Evolutionary conservation across 2,797 vertebrate species (phyloP).

Genomic region (Sebastes ruberrimus): DNA sequence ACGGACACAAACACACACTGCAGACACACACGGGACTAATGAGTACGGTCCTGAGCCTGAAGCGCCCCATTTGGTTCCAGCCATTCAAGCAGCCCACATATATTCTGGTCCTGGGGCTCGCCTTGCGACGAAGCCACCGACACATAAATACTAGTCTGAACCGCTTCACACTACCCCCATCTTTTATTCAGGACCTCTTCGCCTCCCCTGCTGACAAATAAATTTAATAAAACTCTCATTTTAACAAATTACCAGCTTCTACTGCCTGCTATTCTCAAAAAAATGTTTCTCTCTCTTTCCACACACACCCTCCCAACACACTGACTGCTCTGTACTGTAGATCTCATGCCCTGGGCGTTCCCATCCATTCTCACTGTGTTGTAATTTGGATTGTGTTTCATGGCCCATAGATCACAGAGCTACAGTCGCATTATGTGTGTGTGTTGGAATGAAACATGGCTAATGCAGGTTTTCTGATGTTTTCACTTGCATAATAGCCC

Average conservation of each 20-base stretch:
- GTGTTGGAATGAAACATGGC: conserved; percentile 41
- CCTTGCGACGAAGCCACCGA: conserved; percentile 16
- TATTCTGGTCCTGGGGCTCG: conserved; percentile 40
- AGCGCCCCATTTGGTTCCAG: conserved; percentile 50
- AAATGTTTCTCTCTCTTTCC: neutral
- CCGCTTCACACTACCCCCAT: conserved; percentile 53
- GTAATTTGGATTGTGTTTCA: conserved; percentile 68
- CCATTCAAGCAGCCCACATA: conserved; percentile 34
- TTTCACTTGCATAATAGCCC: conserved; percentile 11
- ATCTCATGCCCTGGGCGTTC: conserved; percentile 45
- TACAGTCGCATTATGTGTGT: conserved; percentile 23
- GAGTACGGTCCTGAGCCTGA: conserved; percentile 27
- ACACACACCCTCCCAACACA: neutral
- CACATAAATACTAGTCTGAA: conserved; percentile 59
- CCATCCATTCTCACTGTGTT: conserved; percentile 59
- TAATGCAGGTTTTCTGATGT: conserved; percentile 39
- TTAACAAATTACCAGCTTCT: conserved; percentile 72
- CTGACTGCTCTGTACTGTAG: conserved; percentile 34
- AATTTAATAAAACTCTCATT: conserved; percentile 73
- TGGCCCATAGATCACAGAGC: conserved; percentile 64
- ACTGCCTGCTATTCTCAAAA: conserved; percentile 48
- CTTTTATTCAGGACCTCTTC: conserved; percentile 73
- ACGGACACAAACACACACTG: neutral
- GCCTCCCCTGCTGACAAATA: conserved; percentile 61
- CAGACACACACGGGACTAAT: conserved; percentile 38